Percentiles rank a stretch among this genome's conserved stretches.
These are phyloP conservation scores for Pristionchus arcanus DNA, from an alignment of 2,888 invertebrate species.

Conservation along the genomic window DNA sequence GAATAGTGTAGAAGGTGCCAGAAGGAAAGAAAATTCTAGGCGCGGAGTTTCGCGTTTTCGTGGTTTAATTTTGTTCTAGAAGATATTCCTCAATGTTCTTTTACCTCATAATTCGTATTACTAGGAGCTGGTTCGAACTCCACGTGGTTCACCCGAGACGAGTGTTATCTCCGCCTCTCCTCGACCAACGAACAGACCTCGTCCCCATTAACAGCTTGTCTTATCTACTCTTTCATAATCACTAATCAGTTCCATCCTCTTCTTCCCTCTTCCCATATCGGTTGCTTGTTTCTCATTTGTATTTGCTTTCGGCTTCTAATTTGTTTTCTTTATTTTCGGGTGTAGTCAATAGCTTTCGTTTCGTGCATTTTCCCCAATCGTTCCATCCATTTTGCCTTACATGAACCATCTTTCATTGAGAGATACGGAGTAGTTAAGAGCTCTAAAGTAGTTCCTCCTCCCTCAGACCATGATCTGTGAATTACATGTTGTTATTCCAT, in stretches of 20 bases:
- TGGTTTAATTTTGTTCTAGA: too few species aligned
- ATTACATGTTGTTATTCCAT: constrained; percentile 22
- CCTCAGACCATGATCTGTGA: constrained; percentile 24
- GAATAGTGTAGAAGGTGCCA: too few species aligned
- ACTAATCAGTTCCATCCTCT: background rate
- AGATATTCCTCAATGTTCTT: too few species aligned
- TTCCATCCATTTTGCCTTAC: constrained; percentile 31
- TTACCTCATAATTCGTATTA: background rate
- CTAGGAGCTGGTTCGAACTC: constrained; percentile 60
- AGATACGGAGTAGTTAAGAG: constrained; percentile 41
- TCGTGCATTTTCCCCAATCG: background rate
- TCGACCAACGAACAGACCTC: constrained; percentile 1
- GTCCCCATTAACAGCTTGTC: constrained; percentile 46
- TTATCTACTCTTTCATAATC: constrained; percentile 27
- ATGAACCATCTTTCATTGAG: background rate
- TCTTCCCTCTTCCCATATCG: background rate
- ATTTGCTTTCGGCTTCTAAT: too few species aligned
- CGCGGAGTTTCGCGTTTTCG: background rate
- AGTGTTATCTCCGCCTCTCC: constrained; percentile 31
- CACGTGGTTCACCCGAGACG: constrained; percentile 59
- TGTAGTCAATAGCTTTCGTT: constrained; percentile 44
- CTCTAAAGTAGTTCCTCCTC: constrained; percentile 18
- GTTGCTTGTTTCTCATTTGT: constrained; percentile 19
- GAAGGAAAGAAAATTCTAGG: too few species aligned
- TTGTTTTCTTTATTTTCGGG: constrained; percentile 8